phyloP scores from a whole-genome alignment of 2,113 vertebrate species.

The Dicrurus megarhynchus region DNA sequence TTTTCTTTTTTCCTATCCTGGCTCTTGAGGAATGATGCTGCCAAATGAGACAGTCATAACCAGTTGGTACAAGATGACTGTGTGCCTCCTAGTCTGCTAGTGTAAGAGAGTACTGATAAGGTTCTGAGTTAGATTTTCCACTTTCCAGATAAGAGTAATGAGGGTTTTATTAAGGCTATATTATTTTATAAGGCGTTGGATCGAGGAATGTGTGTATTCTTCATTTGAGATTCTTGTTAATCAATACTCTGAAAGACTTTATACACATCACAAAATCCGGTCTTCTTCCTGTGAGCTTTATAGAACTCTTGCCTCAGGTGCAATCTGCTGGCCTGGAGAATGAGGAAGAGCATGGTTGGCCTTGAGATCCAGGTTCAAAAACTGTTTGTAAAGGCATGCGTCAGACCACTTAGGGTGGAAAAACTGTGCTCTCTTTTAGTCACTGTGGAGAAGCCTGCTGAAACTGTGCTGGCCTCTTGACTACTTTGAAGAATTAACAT shows the following conservation, averaged over 20 bases:
- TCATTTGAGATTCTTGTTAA: background rate
- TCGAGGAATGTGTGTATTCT: background rate
- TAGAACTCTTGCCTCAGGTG: background rate
- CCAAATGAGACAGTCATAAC: background rate
- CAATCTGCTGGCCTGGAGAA: background rate
- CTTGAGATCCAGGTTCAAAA: background rate
- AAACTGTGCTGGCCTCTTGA: background rate
- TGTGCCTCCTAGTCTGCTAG: background rate
- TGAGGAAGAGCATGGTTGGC: background rate
- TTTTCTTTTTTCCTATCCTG: background rate
- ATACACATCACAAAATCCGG: background rate
- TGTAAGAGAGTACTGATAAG: background rate
- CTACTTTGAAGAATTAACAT: background rate
- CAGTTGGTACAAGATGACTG: background rate
- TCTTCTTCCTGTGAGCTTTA: background rate
- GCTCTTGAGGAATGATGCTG: background rate
- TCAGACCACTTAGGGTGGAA: background rate
- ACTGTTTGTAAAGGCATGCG: background rate
- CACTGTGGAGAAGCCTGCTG: background rate
- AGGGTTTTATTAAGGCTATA: background rate
- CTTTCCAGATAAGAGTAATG: background rate
- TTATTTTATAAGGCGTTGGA: background rate
- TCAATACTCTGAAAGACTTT: background rate
- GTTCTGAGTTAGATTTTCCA: background rate
- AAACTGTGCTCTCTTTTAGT: background rate